Evolutionary conservation across 2,888 invertebrate genomes (phyloP).

Genomic region (Campoplex capitator): DNA sequence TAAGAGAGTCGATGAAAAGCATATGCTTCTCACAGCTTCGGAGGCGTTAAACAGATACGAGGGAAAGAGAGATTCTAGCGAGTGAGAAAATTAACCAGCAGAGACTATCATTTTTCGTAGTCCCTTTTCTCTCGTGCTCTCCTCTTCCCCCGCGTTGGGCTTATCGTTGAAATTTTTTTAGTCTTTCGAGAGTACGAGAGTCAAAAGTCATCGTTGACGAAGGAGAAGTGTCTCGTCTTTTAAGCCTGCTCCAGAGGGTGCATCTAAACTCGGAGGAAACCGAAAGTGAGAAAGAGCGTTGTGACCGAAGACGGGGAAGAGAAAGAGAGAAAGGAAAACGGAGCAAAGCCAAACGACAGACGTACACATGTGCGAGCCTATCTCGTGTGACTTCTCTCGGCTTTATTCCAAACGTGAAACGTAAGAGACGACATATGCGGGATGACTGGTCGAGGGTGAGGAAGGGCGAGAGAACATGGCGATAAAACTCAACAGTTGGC

Average conservation of each 20-base stretch:
- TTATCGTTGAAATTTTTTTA: slow-evolving; percentile 42
- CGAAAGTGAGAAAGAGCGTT: slow-evolving; percentile 35
- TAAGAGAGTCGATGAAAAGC: slow-evolving; percentile 35
- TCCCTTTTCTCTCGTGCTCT: slow-evolving; percentile 44
- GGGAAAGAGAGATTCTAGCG: slow-evolving; percentile 26
- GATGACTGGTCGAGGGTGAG: slow-evolving; percentile 47
- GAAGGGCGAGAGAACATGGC: slow-evolving; percentile 66
- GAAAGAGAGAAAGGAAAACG: slow-evolving; percentile 14
- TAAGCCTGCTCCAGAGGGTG: slow-evolving; percentile 34
- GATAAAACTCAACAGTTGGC: slow-evolving; percentile 84
- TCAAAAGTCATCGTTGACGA: slow-evolving; percentile 59
- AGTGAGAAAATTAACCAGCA: slow-evolving; percentile 53
- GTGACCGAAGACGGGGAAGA: not conserved
- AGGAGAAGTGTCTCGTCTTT: slow-evolving; percentile 49
- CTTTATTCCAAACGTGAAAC: slow-evolving; percentile 64
- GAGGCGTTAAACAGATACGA: slow-evolving; percentile 66
- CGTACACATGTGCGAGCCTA: slow-evolving; percentile 72
- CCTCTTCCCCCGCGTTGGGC: not conserved
- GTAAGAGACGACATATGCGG: slow-evolving; percentile 66
- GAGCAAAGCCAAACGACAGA: slow-evolving; percentile 49
- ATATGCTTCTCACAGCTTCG: slow-evolving; percentile 69
- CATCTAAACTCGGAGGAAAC: slow-evolving; percentile 48
- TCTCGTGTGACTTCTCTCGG: slow-evolving; percentile 71
- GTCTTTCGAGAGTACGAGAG: slow-evolving; percentile 23
- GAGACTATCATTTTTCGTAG: slow-evolving; percentile 45